Evolutionary conservation across 2,888 invertebrate genomes (phyloP).

Genomic region (Rhingia rostrata): DNA sequence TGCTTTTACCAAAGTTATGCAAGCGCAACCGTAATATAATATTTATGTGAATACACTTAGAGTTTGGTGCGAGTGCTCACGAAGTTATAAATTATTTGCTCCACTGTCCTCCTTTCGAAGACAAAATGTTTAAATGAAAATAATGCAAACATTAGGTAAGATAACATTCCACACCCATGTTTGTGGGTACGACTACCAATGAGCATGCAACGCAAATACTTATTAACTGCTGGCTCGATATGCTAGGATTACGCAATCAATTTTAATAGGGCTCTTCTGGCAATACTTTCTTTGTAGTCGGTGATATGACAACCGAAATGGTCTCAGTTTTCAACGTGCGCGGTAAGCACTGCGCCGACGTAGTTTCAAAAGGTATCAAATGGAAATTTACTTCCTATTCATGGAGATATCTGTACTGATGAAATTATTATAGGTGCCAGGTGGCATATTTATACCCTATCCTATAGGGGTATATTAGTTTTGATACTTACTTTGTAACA

Average conservation of each 20-base stretch:
- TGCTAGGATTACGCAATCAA: conserved; percentile 40
- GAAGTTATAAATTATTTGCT: conserved; percentile 34
- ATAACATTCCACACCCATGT: conserved; percentile 53
- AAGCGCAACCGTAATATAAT: conserved; percentile 34
- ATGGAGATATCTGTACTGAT: background rate
- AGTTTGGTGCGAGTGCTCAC: background rate
- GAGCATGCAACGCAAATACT: conserved; percentile 17
- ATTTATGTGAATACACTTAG: conserved; percentile 13
- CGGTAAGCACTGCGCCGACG: background rate
- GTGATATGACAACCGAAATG: conserved; percentile 7
- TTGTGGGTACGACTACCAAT: conserved; percentile 19
- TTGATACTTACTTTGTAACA: no score
- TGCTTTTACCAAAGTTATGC: conserved; percentile 28
- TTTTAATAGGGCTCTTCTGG: conserved; percentile 25
- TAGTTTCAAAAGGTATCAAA: conserved; percentile 8
- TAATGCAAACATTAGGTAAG: conserved; percentile 14
- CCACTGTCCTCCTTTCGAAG: conserved; percentile 44
- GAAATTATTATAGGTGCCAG: no score
- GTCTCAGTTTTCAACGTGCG: background rate
- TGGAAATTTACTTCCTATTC: conserved; percentile 12
- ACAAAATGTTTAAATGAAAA: conserved; percentile 7
- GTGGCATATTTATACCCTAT: no score
- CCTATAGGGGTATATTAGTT: no score
- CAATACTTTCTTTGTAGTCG: conserved; percentile 37
- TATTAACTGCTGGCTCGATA: conserved; percentile 16